These are phyloP conservation scores for Lutjanus argentimaculatus DNA, from an alignment of 2,797 vertebrate species.

Conservation along the genomic window DNA sequence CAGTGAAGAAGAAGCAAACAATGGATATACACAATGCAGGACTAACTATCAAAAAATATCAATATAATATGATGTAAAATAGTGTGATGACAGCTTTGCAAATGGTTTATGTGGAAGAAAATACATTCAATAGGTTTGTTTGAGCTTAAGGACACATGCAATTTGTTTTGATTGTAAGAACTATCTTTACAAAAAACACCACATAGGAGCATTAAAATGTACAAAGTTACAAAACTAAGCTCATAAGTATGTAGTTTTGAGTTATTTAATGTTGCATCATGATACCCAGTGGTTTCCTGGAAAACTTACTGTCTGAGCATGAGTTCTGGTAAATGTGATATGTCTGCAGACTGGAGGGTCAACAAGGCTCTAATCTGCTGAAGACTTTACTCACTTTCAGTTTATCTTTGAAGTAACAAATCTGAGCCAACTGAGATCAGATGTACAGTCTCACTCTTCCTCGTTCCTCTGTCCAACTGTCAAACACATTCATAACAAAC, in stretches of 20 bases:
- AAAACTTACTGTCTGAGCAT: not conserved
- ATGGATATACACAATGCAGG: not conserved
- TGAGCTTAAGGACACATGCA: not conserved
- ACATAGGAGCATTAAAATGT: too few relatives aligned
- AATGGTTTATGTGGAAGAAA: too few relatives aligned
- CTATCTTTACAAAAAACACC: too few relatives aligned
- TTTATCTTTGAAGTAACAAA: not conserved
- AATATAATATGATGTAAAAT: too few relatives aligned
- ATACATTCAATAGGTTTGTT: too few relatives aligned
- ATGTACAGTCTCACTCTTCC: not conserved
- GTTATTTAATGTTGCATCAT: not conserved
- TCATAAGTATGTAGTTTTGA: not conserved
- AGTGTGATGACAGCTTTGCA: too few relatives aligned
- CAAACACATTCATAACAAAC: slow-evolving; percentile 6
- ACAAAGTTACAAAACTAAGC: too few relatives aligned
- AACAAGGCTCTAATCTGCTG: not conserved
- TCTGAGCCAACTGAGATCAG: not conserved
- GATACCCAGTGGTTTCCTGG: not conserved
- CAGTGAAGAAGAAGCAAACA: not conserved
- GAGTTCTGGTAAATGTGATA: not conserved
- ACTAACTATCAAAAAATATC: too few relatives aligned
- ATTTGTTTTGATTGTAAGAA: too few relatives aligned
- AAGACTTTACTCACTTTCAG: not conserved
- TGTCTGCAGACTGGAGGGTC: not conserved
- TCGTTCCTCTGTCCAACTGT: slow-evolving; percentile 1